phyloP scores from a whole-genome alignment of 1,140 invertebrate species.

The Sycophaga agraensis region DNA sequence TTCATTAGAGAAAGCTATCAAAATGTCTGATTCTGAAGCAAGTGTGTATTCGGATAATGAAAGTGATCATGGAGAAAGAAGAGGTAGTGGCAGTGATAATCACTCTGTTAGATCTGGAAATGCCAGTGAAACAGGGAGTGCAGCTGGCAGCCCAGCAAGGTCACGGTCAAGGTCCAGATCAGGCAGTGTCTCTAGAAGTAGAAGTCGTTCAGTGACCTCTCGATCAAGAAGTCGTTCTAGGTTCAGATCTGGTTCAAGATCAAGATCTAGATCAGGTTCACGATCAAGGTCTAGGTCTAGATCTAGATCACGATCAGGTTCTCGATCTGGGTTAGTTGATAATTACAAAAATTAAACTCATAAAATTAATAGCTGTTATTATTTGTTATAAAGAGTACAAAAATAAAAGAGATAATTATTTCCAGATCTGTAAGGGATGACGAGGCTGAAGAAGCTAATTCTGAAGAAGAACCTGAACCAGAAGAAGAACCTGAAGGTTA shows the following conservation, averaged over 20 bases:
- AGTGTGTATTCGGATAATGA: conserved; percentile 47
- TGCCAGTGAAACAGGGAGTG: conserved; percentile 22
- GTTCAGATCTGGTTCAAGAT: conserved; percentile 33
- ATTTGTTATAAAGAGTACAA: too few species aligned
- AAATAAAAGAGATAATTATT: too few species aligned
- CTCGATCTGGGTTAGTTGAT: not conserved
- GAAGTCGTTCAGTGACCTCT: conserved; percentile 37
- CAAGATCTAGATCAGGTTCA: conserved; percentile 30
- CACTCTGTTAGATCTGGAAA: conserved; percentile 37
- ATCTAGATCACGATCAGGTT: conserved; percentile 33
- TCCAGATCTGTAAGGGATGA: conserved; percentile 37
- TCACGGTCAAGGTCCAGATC: conserved; percentile 33
- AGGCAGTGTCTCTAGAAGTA: conserved; percentile 33
- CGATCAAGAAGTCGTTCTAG: conserved; percentile 38
- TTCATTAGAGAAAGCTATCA: conserved; percentile 1
- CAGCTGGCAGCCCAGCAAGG: conserved; percentile 30
- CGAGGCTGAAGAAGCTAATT: conserved; percentile 47
- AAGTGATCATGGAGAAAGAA: conserved; percentile 33
- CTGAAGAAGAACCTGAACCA: conserved; percentile 43
- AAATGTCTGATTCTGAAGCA: conserved; percentile 47
- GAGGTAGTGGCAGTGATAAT: conserved; percentile 35
- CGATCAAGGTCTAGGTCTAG: conserved; percentile 34
- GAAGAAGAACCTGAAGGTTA: conserved; percentile 50
- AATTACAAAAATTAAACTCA: not conserved
- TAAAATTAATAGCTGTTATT: not conserved